Evolutionary conservation across 2,113 vertebrate species (phyloP), one percentile per base, ranked within the genome.

Genomic region (Galemys pyrenaicus): DNA sequence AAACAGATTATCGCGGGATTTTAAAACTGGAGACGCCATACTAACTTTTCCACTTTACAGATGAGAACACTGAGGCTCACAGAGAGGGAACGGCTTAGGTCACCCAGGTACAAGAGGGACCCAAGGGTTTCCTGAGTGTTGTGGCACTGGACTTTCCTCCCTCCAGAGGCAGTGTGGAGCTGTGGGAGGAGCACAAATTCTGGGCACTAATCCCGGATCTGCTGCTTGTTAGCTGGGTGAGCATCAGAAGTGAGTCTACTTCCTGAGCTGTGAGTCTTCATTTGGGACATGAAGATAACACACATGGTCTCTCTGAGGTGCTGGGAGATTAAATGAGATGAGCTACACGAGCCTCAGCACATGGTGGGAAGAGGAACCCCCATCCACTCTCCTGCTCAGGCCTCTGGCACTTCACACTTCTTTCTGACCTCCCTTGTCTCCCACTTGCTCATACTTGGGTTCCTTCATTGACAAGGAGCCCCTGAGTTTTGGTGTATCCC

Each of bases 321-420:
- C 37, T 9, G 16, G 35, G 19, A 71, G n/a, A 20, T 12, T 12
- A 32, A 37, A 41, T 3, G 41, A 24, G 73, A 32, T 15, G 0
- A 5, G 17, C 22, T 39, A 17, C 0, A 10, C 6, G 49, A 51
- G 54, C 32, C 19, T 39, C 46, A 67, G 71, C 4, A 2, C 16
- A 2, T 0, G 0, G 9, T 0, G 2, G 46, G 28, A 35, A 16
- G 17, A 22, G 17, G 2, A 35, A 10, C 1, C 46, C 19, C 17
- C 11, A 3, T 12, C 17, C 26, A 3, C 28, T 44, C 54, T 65
- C 75, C 28, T 74, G 17, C 49, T 60, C 22, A 30, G 30, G 35
- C 26, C 15, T 12, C 26, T 9, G 78, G 44, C 2, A 37, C n/a
- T 11, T 35, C 70, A 9, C 0, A 1, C n/a, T 54, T 41, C 37